Evolutionary conservation across 2,113 vertebrate genomes (phyloP).

Genomic region (Mola mola): DNA sequence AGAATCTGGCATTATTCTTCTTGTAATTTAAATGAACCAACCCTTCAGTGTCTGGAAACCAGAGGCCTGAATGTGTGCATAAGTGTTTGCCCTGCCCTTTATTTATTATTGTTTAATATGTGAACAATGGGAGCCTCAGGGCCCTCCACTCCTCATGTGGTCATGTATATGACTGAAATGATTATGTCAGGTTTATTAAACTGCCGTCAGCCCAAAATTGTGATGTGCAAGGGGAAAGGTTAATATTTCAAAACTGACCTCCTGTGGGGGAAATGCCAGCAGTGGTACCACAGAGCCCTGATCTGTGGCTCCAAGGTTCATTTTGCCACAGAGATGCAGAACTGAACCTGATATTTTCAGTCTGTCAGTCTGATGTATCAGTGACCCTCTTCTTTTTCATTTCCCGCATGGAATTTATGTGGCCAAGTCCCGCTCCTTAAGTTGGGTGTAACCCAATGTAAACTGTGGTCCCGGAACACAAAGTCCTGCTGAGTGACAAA

Average conservation of each 20-base stretch:
- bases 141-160: slow-evolving; percentile 8
- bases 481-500: slow-evolving; percentile 20
- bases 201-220: slow-evolving; percentile 42
- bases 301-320: slow-evolving; percentile 24
- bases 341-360: slow-evolving; percentile 29
- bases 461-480: slow-evolving; percentile 24
- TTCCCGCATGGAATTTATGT: background rate
- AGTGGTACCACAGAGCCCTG: background rate
- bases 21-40: background rate
- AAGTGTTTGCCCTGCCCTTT: background rate
- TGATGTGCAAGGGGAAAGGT: slow-evolving; percentile 47
- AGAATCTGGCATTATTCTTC: too few relatives aligned
- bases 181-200: slow-evolving; percentile 65
- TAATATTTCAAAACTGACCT: slow-evolving; percentile 58
- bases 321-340: slow-evolving; percentile 26
- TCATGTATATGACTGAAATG: slow-evolving; percentile 34
- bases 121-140: slow-evolving; percentile 1
- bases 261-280: slow-evolving; percentile 14
- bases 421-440: slow-evolving; percentile 16
- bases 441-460: slow-evolving; percentile 28
- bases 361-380: slow-evolving; percentile 6
- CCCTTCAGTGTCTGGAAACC: background rate
- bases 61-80: background rate
- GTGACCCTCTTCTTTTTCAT: slow-evolving; percentile 17
- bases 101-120: too few relatives aligned